Base-by-base conservation (phyloP, 2,888 invertebrate species). In the Tillus elongatus region DNA sequence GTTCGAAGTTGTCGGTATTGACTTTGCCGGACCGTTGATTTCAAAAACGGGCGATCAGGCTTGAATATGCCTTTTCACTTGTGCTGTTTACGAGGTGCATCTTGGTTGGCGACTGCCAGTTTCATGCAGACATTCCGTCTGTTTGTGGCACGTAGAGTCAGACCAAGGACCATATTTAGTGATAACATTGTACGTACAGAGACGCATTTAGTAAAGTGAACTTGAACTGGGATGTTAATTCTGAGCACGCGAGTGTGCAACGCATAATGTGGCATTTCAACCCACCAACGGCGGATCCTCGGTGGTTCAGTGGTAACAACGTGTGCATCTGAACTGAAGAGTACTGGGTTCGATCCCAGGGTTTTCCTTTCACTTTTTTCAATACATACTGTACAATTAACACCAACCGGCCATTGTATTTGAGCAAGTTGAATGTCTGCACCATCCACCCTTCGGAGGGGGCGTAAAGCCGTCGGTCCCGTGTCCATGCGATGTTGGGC, bases 31-130 rank as follows among this genome's bases (percentile, higher is more conserved):
- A 0, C 64, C 65, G 1, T 29, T 65, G 8, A 42, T 35, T 15
- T 39, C 59, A 4, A 53, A 42, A 30, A 47, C 39, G 15, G 46
- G 50, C 4, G 28, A 41, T 12, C 54, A 58, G 35, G 48, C 43
- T 3, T 64, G 56, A 53, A 48, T 65, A 57, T 63, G 1, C 46
- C 60, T 1, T 63, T 58, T 19, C 49, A 60, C 3, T 54, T 56
- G 0, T 45, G 65, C 6, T 61, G 64, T 43, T 43, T 67, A 11
- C 65, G 66, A 42, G 13, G 60, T 2, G 50, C 58, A 1, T 41
- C 32, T 0, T 45, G 51, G 4, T 38, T 61, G 4, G 47, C 51
- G 2, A 53, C 61, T 0, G 36, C 45, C 11, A 40, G 43, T 6
- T 61, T 64, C 39, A 19, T 64, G 3, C 42, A 46, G 27, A 47